phyloP scores from a whole-genome alignment of 2,113 vertebrate genomes.

The Brienomyrus brachyistius region DNA sequence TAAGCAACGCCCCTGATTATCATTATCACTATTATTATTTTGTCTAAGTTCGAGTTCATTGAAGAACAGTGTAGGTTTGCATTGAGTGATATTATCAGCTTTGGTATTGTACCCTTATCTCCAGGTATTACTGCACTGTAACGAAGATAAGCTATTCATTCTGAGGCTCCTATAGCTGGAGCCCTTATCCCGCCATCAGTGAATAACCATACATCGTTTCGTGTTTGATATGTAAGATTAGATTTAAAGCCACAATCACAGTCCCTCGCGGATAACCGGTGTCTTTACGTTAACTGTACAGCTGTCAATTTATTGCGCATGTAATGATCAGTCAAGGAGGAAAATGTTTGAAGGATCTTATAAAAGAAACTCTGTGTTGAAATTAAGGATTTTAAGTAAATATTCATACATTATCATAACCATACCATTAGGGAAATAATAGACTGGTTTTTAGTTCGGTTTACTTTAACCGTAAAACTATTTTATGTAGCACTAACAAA shows the following conservation, averaged over 20 bases:
- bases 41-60: not conserved
- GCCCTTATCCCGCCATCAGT: not conserved
- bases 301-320: not conserved
- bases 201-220: not conserved
- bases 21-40: not conserved
- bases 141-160: not conserved
- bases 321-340: not conserved
- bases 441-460: not conserved
- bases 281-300: not conserved
- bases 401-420: not conserved
- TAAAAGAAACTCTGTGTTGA: not conserved
- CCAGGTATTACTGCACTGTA: not conserved
- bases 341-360: not conserved
- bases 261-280: not conserved
- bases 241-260: not conserved
- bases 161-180: not conserved
- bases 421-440: not conserved
- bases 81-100: not conserved
- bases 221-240: not conserved
- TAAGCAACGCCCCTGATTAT: not conserved
- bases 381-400: not conserved
- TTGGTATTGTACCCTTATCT: not conserved
- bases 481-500: not conserved
- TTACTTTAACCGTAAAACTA: not conserved
- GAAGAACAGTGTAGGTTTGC: not conserved